phyloP scores from a whole-genome alignment of 2,888 invertebrate species.

The Homarus gammarus region DNA sequence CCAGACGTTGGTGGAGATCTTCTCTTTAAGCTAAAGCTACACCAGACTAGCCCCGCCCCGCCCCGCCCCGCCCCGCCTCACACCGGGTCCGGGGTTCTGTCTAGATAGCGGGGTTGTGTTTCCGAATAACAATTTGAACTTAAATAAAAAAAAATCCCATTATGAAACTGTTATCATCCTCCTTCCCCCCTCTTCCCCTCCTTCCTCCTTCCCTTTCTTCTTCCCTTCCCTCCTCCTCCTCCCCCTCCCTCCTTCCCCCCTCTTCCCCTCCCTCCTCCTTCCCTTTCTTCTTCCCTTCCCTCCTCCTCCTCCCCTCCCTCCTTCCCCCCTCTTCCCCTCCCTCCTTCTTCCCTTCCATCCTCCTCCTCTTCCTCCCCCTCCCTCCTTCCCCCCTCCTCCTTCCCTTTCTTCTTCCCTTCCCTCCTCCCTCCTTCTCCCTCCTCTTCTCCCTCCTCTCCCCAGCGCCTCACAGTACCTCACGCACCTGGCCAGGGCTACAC shows the following conservation, averaged over 20 bases:
- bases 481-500: too few relatives aligned
- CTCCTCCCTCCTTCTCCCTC: not conserved
- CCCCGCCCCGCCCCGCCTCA: too few relatives aligned
- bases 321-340: not conserved
- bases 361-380: not conserved
- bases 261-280: not conserved
- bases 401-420: too few relatives aligned
- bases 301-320: not conserved
- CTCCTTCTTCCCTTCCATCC: not conserved
- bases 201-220: not conserved
- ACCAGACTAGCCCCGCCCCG: too few relatives aligned
- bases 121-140: too few relatives aligned
- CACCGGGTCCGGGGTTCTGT: too few relatives aligned
- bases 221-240: not conserved
- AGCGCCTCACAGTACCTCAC: too few relatives aligned
- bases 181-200: not conserved
- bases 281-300: not conserved
- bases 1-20: too few relatives aligned
- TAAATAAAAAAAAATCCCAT: too few relatives aligned
- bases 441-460: not conserved
- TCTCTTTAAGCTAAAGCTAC: too few relatives aligned
- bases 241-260: not conserved
- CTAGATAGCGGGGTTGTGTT: too few relatives aligned
- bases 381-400: not conserved
- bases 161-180: too few relatives aligned